A percentile compares a stretch with the other conserved stretches of the same genome.
These are phyloP conservation scores for Drosophila meridiana DNA, from an alignment of 2,888 invertebrate species.

Conservation along the genomic window DNA sequence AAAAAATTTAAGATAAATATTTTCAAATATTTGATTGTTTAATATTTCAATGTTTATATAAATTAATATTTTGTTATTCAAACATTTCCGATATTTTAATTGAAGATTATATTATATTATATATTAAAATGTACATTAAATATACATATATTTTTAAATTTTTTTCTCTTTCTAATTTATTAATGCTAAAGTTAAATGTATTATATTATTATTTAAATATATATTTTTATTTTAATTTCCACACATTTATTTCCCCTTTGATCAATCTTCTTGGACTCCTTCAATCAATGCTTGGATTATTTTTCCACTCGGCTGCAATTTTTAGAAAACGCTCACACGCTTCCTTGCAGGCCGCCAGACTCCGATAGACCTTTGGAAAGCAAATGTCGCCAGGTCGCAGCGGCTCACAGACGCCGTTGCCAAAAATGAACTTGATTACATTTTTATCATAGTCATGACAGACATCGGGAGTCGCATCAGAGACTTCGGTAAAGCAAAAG, in stretches of 20 bases:
- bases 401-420: slow-evolving; percentile 14
- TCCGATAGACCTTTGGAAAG: slow-evolving; percentile 19
- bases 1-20: no score
- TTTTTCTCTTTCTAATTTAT: no score
- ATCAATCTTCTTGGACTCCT: no score
- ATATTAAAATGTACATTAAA: no score
- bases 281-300: slow-evolving; percentile 1
- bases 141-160: no score
- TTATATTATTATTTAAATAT: background rate
- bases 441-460: slow-evolving; percentile 27
- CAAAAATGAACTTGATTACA: slow-evolving; percentile 13
- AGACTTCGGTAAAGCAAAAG: slow-evolving; percentile 20
- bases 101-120: no score
- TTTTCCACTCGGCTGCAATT: background rate
- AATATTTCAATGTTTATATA: no score
- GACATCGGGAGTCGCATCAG: background rate
- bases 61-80: no score
- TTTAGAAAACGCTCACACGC: slow-evolving; percentile 19
- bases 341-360: background rate
- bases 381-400: slow-evolving; percentile 24
- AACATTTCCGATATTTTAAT: no score
- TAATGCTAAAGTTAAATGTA: no score
- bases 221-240: background rate
- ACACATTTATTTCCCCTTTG: no score
- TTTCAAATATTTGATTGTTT: no score